Evolutionary conservation across 2,888 invertebrate genomes (phyloP), one percentile per base, ranked within the genome.

Genomic region (Archips crataeganus): DNA sequence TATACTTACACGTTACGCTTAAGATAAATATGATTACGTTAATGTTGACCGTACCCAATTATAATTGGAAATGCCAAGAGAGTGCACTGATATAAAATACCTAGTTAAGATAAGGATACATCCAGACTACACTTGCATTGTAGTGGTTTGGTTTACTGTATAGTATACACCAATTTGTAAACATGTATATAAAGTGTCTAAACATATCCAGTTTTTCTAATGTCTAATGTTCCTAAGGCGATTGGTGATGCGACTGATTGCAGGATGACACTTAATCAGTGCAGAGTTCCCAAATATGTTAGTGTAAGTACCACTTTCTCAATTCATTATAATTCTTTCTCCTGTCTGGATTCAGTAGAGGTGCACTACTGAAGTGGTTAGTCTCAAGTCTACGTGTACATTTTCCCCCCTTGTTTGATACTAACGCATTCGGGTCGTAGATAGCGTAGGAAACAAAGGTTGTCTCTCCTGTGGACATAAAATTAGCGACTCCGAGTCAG

Each of bases 141-240:
- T 42, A 54, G 34, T 63, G 2, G 23, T 23, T 23, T 23, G 62
- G 13, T 65, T n/a, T 10, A 59, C 47, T 39, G 49, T 71, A 65
- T 45, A 39, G 5, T 39, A 45, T 70, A 70, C 64, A 57, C 32
- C 13, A 65, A 32, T 62, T 59, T 73, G 68, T 73, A 73, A 32
- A 68, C 36, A n/a, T 73, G 67, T 62, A 72, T 62, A 63, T 72
- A 72, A 47, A 73, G 57, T 68, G 36, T 59, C 57, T 45, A 65
- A 68, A 59, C 68, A 73, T 68, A 68, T 68, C 68, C 71, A 60
- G 66, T 60, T 71, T 71, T 65, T 71, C 42, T 54, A 66, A 71
- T 61, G 6, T 45, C 61, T 36, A 11, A 65, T 71, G 71, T 71
- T 66, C 71, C 66, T 71, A 66, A 51, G 23, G 61, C 42, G 5